Evolutionary conservation across 2,113 vertebrate species (phyloP).

Genomic region (Climacteris rufus): DNA sequence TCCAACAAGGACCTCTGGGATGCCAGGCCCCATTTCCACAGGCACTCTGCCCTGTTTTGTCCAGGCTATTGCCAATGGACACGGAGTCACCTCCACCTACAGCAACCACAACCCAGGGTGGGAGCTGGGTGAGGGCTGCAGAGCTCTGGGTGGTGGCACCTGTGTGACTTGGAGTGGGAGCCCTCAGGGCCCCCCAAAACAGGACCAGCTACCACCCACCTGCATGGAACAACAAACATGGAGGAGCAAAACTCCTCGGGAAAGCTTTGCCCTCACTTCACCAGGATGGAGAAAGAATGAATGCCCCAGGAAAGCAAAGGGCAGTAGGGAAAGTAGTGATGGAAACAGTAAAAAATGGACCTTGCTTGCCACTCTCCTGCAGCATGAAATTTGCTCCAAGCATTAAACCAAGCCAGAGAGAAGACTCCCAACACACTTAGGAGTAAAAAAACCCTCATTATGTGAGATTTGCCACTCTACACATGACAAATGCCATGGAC

Average conservation of each 20-base stretch:
- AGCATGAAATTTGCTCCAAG: background rate
- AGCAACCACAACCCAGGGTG: background rate
- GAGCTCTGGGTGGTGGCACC: background rate
- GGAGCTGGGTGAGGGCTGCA: background rate
- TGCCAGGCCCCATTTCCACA: background rate
- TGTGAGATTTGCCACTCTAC: background rate
- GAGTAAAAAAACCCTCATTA: background rate
- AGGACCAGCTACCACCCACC: background rate
- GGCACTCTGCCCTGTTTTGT: background rate
- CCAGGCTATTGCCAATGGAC: background rate
- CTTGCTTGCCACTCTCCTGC: background rate
- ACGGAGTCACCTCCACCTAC: fast-evolving
- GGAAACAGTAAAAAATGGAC: background rate
- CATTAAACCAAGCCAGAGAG: background rate
- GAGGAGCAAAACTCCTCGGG: background rate
- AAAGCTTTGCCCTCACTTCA: background rate
- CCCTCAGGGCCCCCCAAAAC: background rate
- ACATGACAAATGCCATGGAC: background rate
- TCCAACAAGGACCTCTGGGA: background rate
- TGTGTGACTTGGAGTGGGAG: fast-evolving
- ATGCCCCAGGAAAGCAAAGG: background rate
- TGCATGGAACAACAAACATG: fast-evolving
- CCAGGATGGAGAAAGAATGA: background rate
- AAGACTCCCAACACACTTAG: background rate
- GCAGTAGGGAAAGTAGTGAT: background rate